Conservation (phyloP, 2,797 vertebrate genomes). For the Sebastolobus altivelis region DNA sequence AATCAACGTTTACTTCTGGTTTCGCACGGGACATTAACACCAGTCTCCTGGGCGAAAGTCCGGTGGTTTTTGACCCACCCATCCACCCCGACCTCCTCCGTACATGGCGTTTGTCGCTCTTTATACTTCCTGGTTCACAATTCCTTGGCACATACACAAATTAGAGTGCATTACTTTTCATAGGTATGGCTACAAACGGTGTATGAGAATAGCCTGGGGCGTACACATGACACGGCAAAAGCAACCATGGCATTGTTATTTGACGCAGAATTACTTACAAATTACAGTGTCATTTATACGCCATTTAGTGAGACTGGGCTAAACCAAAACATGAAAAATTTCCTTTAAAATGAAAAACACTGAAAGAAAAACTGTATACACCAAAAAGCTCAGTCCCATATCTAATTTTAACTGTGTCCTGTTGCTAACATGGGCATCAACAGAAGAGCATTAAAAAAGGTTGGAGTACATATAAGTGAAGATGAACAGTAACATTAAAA, state of each 20-base stretch:
- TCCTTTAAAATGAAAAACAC: not conserved
- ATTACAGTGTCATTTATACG: not conserved
- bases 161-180: no score
- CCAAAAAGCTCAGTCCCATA: constrained; percentile 3
- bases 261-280: not conserved
- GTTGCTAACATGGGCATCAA: constrained; percentile 10
- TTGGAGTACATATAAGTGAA: constrained; percentile 15
- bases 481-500: constrained; percentile 29
- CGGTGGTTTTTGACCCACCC: no score
- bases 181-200: not conserved
- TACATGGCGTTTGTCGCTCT: no score
- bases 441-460: constrained; percentile 31
- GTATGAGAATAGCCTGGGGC: not conserved
- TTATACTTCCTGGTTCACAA: no score
- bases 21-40: no score
- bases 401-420: constrained; percentile 22
- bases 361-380: not conserved
- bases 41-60: no score
- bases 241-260: not conserved
- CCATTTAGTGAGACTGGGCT: no score
- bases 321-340: not conserved
- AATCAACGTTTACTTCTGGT: no score
- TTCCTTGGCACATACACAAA: no score
- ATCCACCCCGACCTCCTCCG: no score
- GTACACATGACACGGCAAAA: fast-evolving